Base-by-base conservation (phyloP, 2,113 vertebrate genomes). In the Aegithalos caudatus region DNA sequence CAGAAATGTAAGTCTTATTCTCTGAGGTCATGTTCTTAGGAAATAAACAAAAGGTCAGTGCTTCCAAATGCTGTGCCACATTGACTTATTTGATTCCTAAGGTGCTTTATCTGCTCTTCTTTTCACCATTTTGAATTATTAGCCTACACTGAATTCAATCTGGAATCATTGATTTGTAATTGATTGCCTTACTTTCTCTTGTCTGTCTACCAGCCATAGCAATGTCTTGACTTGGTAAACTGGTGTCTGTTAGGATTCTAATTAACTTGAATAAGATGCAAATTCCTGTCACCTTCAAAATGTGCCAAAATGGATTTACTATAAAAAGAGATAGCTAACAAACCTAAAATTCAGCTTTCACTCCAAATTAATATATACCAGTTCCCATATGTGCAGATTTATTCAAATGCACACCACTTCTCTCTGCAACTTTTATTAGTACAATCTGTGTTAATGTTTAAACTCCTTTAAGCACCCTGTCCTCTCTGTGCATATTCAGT, bases 201-300 rank as follows among this genome's bases (percentile, higher is more conserved):
- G 76, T 89, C 62, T 91, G 77, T 88, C 80, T 84, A 91, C 48
- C 31, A 92, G 65, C 25, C 37, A 57, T 19, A 65, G 53, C 44
- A 89, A 76, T 10, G 31, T 79, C 80, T 79, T 2, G 0, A 84
- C 65, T 81, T 5, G 1, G 28, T 79, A 53, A 86, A 86, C 44
- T 12, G 44, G 38, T 91, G 66, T 73, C 71, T 96, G 57, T 33
- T 87, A 65, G 66, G 22, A 81, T 76, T 89, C 70, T 72, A 85
- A 92, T 92, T 89, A 92, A 76, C 53, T 91, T 87, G 70, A 81
- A 89, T 53, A 71, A 85, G 31, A 89, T 38, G 73, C 66, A 95
- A 87, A 92, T 77, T 92, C 78, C 73, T 76, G 48, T 77, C 89
- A 97, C 89, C 61, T 92, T 85, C 70, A 92, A 94, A 82, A 94